Conservation (phyloP, 2,888 invertebrate species). For the Chloroclystis v-ata region DNA sequence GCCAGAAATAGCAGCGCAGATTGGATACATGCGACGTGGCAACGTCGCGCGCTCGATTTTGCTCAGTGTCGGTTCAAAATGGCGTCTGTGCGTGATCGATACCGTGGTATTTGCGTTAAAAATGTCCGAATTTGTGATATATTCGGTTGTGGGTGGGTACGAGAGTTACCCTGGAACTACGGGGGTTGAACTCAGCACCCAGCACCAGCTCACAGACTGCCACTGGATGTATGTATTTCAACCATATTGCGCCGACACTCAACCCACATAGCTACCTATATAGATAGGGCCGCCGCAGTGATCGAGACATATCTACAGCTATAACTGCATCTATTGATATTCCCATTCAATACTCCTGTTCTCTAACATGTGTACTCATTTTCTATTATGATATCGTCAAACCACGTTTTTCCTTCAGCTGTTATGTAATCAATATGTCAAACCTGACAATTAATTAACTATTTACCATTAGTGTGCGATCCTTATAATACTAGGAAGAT, state of each 20-base stretch:
- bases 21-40: constrained; percentile 71
- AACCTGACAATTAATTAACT: neutral
- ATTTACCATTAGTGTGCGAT: no score
- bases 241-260: constrained; percentile 74
- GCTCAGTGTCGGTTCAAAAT: constrained; percentile 77
- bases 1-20: constrained; percentile 74
- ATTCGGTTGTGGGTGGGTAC: constrained; percentile 72
- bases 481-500: no score
- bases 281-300: constrained; percentile 44
- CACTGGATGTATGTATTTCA: constrained; percentile 75
- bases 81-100: constrained; percentile 78
- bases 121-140: constrained; percentile 71
- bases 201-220: constrained; percentile 62
- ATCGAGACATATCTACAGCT: constrained; percentile 52
- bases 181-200: constrained; percentile 59
- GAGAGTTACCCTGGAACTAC: constrained; percentile 63
- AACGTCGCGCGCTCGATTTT: constrained; percentile 64
- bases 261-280: constrained; percentile 50
- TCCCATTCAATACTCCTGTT: constrained; percentile 36
- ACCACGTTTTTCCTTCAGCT: constrained; percentile 10
- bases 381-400: constrained; percentile 36
- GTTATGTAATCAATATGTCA: constrained; percentile 20
- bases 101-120: constrained; percentile 71
- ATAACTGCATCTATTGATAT: constrained; percentile 43
- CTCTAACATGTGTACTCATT: constrained; percentile 38